Base-by-base conservation (phyloP, 2,797 vertebrate genomes). In the Enteromius trimaculatus region DNA sequence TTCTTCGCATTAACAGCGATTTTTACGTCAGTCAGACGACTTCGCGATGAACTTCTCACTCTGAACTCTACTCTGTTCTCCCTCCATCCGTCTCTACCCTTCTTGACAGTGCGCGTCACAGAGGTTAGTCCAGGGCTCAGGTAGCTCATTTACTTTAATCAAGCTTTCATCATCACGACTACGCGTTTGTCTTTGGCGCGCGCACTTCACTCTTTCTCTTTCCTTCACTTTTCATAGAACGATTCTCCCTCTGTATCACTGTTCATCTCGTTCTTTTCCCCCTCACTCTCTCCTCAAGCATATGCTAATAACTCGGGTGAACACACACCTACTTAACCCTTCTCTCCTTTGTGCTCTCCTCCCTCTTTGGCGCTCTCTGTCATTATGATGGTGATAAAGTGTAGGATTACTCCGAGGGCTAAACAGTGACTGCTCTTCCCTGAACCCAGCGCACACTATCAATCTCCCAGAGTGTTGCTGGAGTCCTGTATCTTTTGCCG, bases 121-220 rank as follows among this genome's bases (percentile, higher is more conserved):
- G 88, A 91, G 92, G 92, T 93, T 90, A 93, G 89, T 89, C 87
- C 82, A 83, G 88, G 92, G 92, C 92, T 92, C 92, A 93, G 92
- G 92, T 92, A 93, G 90, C 93, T 95, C 90, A 90, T 95, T 94
- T 93, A 93, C 91, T 94, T 92, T 93, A 94, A 93, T 94, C 93
- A 94, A 93, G 89, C 91, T 93, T 94, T 94, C 94, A 93, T 93
- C 94, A 93, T 89, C 75, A 91, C 37, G n/a, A 91, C 89, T 86
- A 89, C 90, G 92, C 89, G 80, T 72, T 68, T 55, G 49, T 78
- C 82, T 85, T 87, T 68, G 34, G 39, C 68, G 37, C 31, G 70
- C 83, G 88, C 88, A 89, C 88, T 93, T 93, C 89, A 91, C 87
- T 89, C 91, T 83, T 86, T 92, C 90, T 90, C 90, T 92, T 78